Evolutionary conservation across 2,113 vertebrate genomes (phyloP).

Genomic region (Channa maculata): DNA sequence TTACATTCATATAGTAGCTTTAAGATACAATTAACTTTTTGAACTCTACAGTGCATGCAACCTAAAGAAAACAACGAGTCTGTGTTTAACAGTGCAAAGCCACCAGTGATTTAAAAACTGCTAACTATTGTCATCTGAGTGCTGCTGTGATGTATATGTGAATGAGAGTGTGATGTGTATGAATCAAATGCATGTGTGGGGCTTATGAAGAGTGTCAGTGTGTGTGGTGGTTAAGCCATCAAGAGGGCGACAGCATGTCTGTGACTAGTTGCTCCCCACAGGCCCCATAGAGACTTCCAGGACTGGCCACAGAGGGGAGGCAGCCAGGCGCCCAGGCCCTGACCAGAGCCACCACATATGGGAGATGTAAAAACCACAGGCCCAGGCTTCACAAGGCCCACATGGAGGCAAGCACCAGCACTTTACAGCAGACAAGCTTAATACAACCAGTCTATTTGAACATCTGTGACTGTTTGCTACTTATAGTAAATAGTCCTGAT

Average conservation of each 20-base stretch:
- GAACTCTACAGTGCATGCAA: background rate
- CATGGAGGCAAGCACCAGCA: background rate
- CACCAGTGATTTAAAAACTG: constrained; percentile 17
- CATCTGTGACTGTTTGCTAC: background rate
- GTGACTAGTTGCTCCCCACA: constrained; percentile 39
- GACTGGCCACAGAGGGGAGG: constrained; percentile 19
- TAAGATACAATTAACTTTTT: too few species aligned
- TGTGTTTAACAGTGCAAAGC: constrained; percentile 6
- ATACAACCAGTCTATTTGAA: background rate
- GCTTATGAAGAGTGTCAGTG: constrained; percentile 16
- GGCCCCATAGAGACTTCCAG: constrained; percentile 26
- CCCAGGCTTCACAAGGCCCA: constrained; percentile 21
- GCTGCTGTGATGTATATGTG: constrained; percentile 15
- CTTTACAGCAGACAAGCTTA: background rate
- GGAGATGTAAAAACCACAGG: constrained; percentile 16
- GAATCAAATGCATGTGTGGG: constrained; percentile 35
- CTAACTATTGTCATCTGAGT: constrained; percentile 47
- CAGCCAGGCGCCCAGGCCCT: constrained; percentile 33
- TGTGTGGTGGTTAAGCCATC: constrained; percentile 1
- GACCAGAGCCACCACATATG: constrained; percentile 22
- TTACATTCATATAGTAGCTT: background rate
- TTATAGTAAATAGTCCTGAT: background rate
- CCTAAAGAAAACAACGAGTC: background rate
- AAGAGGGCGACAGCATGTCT: constrained; percentile 34
- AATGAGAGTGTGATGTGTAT: constrained; percentile 13